Evolutionary conservation across 2,888 invertebrate genomes (phyloP).

Genomic region (Bembecia ichneumoniformis): DNA sequence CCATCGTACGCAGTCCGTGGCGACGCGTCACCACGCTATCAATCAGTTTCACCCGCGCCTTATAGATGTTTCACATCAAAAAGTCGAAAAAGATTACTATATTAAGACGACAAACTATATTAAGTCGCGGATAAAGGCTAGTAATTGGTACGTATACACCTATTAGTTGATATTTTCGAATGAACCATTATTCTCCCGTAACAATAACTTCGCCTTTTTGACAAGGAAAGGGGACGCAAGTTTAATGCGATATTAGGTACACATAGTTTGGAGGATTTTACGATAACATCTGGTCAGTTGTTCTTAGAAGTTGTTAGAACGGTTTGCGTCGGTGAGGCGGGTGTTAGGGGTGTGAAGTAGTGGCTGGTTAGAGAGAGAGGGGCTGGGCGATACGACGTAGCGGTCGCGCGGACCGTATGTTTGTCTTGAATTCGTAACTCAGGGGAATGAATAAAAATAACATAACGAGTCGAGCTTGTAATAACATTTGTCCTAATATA

Average conservation of each 20-base stretch:
- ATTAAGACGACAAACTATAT: too few relatives aligned
- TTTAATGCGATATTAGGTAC: background rate
- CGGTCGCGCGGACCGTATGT: slow-evolving; percentile 19
- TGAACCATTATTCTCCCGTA: too few relatives aligned
- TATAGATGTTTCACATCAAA: too few relatives aligned
- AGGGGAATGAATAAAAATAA: slow-evolving; percentile 60
- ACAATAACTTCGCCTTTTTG: background rate
- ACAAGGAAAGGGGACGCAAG: background rate
- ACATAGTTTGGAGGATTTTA: background rate
- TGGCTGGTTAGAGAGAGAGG: slow-evolving; percentile 6
- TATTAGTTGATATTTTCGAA: too few relatives aligned
- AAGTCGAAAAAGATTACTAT: too few relatives aligned
- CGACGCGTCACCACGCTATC: too few relatives aligned
- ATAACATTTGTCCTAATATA: slow-evolving; percentile 70
- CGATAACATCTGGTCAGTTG: slow-evolving; percentile 24
- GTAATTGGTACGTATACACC: too few relatives aligned
- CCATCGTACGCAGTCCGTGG: too few relatives aligned
- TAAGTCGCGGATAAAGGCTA: too few relatives aligned
- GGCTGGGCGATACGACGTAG: slow-evolving; percentile 8
- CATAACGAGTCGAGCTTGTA: slow-evolving; percentile 63
- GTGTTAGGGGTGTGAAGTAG: slow-evolving; percentile 2
- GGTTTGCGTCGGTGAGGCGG: slow-evolving; percentile 12
- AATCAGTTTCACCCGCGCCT: too few relatives aligned
- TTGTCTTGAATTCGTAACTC: slow-evolving; percentile 37
- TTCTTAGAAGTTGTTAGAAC: slow-evolving; percentile 20